Evolutionary conservation across 2,797 vertebrate genomes (phyloP), one percentile per base, ranked within the genome.

Genomic region (Clarias laeviceps): DNA sequence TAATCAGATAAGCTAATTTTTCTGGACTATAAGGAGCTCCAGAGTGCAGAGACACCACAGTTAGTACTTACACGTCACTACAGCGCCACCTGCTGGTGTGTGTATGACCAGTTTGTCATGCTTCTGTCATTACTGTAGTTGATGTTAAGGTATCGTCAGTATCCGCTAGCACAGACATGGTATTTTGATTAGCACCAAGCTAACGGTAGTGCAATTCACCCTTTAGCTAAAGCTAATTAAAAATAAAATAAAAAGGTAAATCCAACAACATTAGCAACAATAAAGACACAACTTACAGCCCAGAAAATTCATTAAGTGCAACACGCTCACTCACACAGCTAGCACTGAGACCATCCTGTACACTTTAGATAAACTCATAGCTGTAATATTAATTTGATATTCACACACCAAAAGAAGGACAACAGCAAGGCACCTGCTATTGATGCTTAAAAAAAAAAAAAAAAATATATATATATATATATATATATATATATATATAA

Each of bases 221-320:
- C 4, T 22, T 59, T 12, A 27, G 7, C 76, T 59, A 37, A 61
- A 34, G 29, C 59, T 9, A 65, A 80, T 65, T 45, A 27, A 82
- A 3, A 14, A 32, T 5, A 18, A 64, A 3, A 22, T 22, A 0
- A 24, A 24, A 15, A 66, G 8, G 11, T 45, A 45, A 45, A 45
- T 45, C 22, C 20, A 45, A 62, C n/a, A 5, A 15, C 20, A 34
- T 22, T 6, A 59, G 2, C 22, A 17, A 74, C n/a, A 77, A 14
- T 22, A 62, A 45, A 6, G 9, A 68, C 2, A 11, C 27, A 54
- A 15, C 9, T 56, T 68, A 68, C 29, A 56, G 27, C 45, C 80
- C 80, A 82, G 45, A 59, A 59, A 82, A 59, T n/a, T 20, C 50
- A 57, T 9, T 32, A 68, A 59, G 79, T 85, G 79, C 34, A 85